These are phyloP conservation scores for Leptocoma aspasia DNA, from an alignment of 2,113 vertebrate species.

Conservation along the genomic window DNA sequence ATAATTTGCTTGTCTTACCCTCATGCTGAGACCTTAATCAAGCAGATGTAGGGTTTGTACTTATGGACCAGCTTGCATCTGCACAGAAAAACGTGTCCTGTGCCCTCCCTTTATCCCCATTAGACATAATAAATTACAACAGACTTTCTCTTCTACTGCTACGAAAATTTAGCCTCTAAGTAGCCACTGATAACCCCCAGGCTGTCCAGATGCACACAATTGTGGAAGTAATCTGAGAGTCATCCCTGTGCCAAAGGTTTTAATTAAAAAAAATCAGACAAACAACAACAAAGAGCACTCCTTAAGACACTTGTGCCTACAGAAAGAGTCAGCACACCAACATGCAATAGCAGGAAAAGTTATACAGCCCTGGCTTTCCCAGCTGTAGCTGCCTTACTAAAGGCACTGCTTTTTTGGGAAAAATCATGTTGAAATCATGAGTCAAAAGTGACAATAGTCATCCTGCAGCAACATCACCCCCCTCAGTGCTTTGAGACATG, in stretches of 20 bases:
- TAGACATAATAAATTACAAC: not conserved
- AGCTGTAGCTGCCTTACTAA: not conserved
- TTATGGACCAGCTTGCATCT: not conserved
- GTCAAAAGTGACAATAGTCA: not conserved
- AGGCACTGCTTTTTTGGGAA: not conserved
- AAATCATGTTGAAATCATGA: not conserved
- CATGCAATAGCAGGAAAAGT: fast-evolving
- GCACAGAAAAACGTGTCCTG: not conserved
- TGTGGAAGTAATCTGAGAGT: not conserved
- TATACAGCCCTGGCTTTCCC: not conserved
- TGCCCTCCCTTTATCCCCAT: not conserved
- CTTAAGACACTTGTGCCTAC: not conserved
- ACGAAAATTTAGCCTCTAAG: not conserved
- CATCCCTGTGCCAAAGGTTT: not conserved
- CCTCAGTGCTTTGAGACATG: not conserved
- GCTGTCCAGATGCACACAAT: not conserved
- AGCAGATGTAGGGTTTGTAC: not conserved
- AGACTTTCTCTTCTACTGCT: not conserved
- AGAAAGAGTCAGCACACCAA: not conserved
- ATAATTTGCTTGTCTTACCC: not conserved
- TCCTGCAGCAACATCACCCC: not conserved
- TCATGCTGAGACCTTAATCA: not conserved
- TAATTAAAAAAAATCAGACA: not conserved
- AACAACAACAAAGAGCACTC: not conserved
- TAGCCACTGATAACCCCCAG: not conserved